Evolutionary conservation across 2,797 vertebrate species (phyloP).

Genomic region (Nothura maculosa): DNA sequence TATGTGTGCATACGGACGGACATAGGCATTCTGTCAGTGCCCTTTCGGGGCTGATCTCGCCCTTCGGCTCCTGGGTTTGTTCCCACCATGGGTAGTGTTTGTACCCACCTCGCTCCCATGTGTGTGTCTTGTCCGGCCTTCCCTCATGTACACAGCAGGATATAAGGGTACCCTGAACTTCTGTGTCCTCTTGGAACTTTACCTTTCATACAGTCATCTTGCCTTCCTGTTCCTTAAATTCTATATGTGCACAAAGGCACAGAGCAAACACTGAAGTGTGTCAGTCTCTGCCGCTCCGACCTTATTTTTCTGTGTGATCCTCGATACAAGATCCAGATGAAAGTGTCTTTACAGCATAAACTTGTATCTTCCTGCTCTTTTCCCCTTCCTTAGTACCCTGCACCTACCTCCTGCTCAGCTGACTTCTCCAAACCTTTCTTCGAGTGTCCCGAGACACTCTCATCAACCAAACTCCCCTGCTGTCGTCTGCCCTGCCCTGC

Average conservation of each 20-base stretch:
- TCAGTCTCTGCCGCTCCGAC: neutral
- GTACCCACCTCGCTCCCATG: neutral
- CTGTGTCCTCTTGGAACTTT: neutral
- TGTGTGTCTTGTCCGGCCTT: rapidly evolving
- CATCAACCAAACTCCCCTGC: neutral
- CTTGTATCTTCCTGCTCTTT: neutral
- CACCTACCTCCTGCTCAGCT: neutral
- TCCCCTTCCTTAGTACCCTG: neutral
- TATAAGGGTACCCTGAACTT: rapidly evolving
- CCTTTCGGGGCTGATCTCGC: no score
- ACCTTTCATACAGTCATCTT: rapidly evolving
- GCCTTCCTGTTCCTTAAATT: rapidly evolving
- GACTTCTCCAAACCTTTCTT: neutral
- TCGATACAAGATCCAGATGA: neutral
- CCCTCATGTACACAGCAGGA: rapidly evolving
- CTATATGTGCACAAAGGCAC: rapidly evolving
- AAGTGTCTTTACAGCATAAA: neutral
- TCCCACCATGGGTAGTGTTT: no score
- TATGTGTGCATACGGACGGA: no score
- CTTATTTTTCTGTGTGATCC: rapidly evolving
- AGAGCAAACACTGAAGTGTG: neutral
- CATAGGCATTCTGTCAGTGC: no score
- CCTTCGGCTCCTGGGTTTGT: no score
- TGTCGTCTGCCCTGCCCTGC: neutral
- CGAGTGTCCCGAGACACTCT: neutral